Base-by-base conservation (phyloP, 2,797 vertebrate species). In the Amniataba percoides region DNA sequence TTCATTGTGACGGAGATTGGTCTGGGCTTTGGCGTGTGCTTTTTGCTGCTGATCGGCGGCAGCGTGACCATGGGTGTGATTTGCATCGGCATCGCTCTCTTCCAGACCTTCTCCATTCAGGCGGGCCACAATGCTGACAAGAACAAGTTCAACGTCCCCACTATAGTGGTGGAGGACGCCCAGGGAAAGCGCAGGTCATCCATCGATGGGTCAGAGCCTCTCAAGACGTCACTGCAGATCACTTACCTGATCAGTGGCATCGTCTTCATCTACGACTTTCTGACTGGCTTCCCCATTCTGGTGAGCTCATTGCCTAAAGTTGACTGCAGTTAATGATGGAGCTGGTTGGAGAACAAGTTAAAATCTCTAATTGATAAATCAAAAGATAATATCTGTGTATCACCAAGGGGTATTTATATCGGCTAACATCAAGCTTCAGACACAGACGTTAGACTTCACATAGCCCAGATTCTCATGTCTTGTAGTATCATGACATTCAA, bases 1-100 rank as follows among this genome's bases (percentile, higher is more conserved):
- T 98, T 98, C 92, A 96, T 98, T 2, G 97, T 97, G 87, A 97
- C 95, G 0, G 97, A 98, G 94, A 98, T 98, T 0, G 97, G 97
- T 82, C 94, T 98, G 83, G 97, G 97, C 89, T 98, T 98, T 0
- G 96, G 97, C 0, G 97, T 98, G 72, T 98, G 97, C 92, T 98
- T 98, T 90, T 93, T 98, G 88, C 94, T 98, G 78, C 92, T 98
- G 85, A 96, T 98, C 65, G 96, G 96, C 0, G 97, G 97, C 77
- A 97, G 97, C 2, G 93, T 98, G 77, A 94, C 95, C 58, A 96
- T 97, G 95, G 97, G 97, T 0, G 93, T 96, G 62, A 95, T 97
- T 83, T 98, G 97, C 91, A 96, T 97, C 0, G 96, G 95, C 90
- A 96, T 98, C 7, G 93, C 97, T 81, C 97, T 98, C 74, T 97